These are phyloP conservation scores for Macrocentrus cingulum DNA, from an alignment of 1,140 invertebrate genomes.

Conservation along the genomic window DNA sequence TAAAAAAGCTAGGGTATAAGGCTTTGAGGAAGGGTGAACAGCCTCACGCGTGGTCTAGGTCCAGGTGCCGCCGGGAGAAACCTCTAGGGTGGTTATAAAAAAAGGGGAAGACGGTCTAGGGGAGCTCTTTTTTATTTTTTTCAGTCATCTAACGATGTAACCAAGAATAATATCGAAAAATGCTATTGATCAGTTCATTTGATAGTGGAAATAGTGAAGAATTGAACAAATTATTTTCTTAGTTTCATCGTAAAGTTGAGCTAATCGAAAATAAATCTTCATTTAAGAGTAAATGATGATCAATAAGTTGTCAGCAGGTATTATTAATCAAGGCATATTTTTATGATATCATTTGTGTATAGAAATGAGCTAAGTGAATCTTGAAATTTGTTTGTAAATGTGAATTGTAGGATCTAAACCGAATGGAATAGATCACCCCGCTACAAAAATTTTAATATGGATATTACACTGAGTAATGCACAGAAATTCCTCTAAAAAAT, in stretches of 20 bases:
- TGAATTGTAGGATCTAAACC: not conserved
- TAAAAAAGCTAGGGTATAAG: slow-evolving; percentile 50
- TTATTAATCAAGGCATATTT: too few species aligned
- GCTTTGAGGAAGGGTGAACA: slow-evolving; percentile 52
- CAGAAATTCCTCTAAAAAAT: not conserved
- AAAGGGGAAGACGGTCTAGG: slow-evolving; percentile 38
- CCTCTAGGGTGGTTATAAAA: slow-evolving; percentile 42
- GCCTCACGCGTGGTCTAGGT: slow-evolving; percentile 39
- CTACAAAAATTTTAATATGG: slow-evolving; percentile 26
- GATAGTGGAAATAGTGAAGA: too few species aligned
- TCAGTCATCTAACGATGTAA: too few species aligned
- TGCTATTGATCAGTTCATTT: too few species aligned
- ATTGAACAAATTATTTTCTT: too few species aligned
- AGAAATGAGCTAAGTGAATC: too few species aligned
- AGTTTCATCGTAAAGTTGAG: too few species aligned
- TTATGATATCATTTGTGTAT: too few species aligned
- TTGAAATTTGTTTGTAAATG: not conserved
- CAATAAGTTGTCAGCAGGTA: too few species aligned
- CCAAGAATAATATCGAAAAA: too few species aligned
- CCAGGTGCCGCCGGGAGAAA: slow-evolving; percentile 46
- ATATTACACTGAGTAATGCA: slow-evolving; percentile 29
- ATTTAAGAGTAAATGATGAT: too few species aligned
- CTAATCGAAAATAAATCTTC: too few species aligned
- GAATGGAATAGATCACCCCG: not conserved
- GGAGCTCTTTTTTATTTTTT: slow-evolving; percentile 34